Percentiles rank a stretch among this genome's conserved stretches.
Evolutionary conservation across 2,797 vertebrate genomes (phyloP).

Genomic region (Esox lucius): DNA sequence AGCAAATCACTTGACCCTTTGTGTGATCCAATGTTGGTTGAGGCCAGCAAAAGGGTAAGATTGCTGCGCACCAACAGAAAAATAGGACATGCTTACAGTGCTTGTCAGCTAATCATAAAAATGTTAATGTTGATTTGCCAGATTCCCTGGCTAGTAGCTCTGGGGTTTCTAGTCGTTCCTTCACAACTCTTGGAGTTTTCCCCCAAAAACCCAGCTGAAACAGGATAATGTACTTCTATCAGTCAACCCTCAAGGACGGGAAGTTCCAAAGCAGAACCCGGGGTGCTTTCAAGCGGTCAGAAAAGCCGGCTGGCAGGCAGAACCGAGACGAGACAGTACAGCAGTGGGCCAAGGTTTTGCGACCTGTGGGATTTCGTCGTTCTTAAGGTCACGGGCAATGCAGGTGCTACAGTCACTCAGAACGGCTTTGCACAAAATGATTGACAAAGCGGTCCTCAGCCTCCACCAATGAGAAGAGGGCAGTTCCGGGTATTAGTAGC

Average conservation of each 20-base stretch:
- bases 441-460: neutral
- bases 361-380: conserved; percentile 16
- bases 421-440: conserved; percentile 17
- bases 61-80: conserved; percentile 1
- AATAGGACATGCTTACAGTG: conserved; percentile 29
- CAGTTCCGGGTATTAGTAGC: conserved; percentile 30
- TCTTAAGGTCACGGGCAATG: conserved; percentile 21
- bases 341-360: conserved; percentile 21
- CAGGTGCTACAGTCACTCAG: conserved; percentile 32
- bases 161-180: neutral
- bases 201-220: conserved; percentile 36
- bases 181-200: conserved; percentile 33
- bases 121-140: conserved; percentile 23
- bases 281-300: conserved; percentile 47
- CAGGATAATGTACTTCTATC: conserved; percentile 64
- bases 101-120: conserved; percentile 21
- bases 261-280: conserved; percentile 56
- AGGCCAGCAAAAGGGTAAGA: conserved; percentile 27
- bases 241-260: conserved; percentile 52
- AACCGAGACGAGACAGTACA: conserved; percentile 42
- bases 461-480: conserved; percentile 14
- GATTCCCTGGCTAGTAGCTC: neutral
- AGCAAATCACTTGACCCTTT: conserved; percentile 24
- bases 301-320: conserved; percentile 46
- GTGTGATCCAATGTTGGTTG: conserved; percentile 5